Percentiles rank a stretch among this genome's conserved stretches.
These are phyloP conservation scores for Cantharis lateralis DNA, from an alignment of 2,888 invertebrate genomes.

Conservation along the genomic window DNA sequence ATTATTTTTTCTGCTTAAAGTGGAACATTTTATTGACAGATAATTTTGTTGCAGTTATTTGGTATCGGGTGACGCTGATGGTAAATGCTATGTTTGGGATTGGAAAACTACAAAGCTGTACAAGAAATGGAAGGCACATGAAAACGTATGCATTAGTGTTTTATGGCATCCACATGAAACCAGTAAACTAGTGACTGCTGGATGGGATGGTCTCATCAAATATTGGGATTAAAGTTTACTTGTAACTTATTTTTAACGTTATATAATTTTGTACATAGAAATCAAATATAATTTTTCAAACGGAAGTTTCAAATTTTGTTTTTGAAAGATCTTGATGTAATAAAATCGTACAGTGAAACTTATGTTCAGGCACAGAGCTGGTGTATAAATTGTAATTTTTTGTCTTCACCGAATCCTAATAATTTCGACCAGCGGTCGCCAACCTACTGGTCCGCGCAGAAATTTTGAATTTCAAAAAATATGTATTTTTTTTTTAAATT, in stretches of 20 bases:
- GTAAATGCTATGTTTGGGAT: conserved; percentile 98
- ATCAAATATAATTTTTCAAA: not conserved
- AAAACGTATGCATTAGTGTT: conserved; percentile 91
- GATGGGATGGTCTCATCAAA: conserved; percentile 98
- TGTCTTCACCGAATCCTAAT: too few relatives aligned
- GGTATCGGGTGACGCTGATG: conserved; percentile 98
- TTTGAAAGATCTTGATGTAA: not conserved
- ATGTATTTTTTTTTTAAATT: too few relatives aligned
- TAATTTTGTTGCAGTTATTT: conserved; percentile 77
- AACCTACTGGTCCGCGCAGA: too few relatives aligned
- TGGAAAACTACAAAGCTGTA: conserved; percentile 99
- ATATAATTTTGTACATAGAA: not conserved
- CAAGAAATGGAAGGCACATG: conserved; percentile 99
- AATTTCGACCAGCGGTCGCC: too few relatives aligned
- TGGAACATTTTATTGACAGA: not conserved
- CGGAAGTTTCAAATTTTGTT: not conserved
- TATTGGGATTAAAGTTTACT: conserved; percentile 89
- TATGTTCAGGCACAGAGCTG: too few relatives aligned
- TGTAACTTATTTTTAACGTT: not conserved
- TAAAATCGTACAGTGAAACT: too few relatives aligned
- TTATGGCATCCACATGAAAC: conserved; percentile 99
- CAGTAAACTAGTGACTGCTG: conserved; percentile 94
- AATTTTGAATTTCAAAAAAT: too few relatives aligned
- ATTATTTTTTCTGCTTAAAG: conserved; percentile 6
- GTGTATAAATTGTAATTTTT: too few relatives aligned